These are phyloP conservation scores for Carettochelys insculpta DNA, from an alignment of 2,113 vertebrate genomes.

Conservation along the genomic window DNA sequence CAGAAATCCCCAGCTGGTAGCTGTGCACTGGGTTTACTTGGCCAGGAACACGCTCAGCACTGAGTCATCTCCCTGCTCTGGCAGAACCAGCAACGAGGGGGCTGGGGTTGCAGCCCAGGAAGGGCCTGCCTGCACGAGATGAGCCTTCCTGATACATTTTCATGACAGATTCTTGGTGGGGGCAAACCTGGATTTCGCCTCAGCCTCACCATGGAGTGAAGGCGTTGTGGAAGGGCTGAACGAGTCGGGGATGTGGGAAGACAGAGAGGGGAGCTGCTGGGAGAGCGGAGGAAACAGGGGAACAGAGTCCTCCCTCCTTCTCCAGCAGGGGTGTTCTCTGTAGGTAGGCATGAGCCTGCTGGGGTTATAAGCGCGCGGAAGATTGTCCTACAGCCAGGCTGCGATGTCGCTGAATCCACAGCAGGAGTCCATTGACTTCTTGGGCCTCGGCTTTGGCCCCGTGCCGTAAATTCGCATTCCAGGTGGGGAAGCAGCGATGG, in stretches of 20 bases:
- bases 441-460: no score
- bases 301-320: neutral
- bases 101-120: neutral
- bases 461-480: no score
- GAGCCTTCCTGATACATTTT: neutral
- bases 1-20: neutral
- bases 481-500: no score
- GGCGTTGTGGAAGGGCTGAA: neutral
- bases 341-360: no score
- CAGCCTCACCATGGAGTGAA: neutral
- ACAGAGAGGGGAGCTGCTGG: neutral
- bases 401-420: no score
- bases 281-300: neutral
- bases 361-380: no score
- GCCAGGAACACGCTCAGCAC: neutral
- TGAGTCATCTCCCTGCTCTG: neutral
- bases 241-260: neutral
- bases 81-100: neutral
- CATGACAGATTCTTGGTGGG: accelerated
- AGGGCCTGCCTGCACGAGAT: neutral
- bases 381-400: no score
- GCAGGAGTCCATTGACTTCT: no score
- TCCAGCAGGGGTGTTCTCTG: no score
- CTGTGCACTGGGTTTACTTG: conserved; percentile 18
- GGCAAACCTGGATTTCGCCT: neutral